phyloP scores from a whole-genome alignment of 2,113 vertebrate species.

The Podocnemis expansa region DNA sequence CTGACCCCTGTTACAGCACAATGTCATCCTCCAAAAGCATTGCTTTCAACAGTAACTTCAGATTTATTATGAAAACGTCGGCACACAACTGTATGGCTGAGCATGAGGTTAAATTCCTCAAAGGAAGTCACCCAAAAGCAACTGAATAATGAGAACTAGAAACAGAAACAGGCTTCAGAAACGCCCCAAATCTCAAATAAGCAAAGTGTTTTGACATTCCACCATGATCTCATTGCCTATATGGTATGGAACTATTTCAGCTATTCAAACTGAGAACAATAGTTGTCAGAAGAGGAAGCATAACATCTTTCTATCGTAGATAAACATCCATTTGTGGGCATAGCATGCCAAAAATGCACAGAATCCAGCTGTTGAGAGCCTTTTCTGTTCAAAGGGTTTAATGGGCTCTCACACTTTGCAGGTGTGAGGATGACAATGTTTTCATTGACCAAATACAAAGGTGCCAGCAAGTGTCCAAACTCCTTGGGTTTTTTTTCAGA shows the following conservation, averaged over 20 bases:
- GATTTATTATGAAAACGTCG: constrained; percentile 41
- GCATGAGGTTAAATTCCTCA: constrained; percentile 24
- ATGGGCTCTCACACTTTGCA: not conserved
- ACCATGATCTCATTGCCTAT: not conserved
- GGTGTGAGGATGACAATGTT: not conserved
- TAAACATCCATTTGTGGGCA: not conserved
- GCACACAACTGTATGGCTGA: not conserved
- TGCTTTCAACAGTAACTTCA: constrained; percentile 54
- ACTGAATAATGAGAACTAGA: constrained; percentile 2
- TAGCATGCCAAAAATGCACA: not conserved
- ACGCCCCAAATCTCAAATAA: not conserved
- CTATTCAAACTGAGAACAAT: not conserved
- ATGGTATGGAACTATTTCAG: constrained; percentile 28
- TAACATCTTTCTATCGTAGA: not conserved
- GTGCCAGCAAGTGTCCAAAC: not conserved
- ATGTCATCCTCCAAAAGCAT: constrained; percentile 54
- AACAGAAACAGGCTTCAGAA: constrained; percentile 48
- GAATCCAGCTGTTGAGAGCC: not conserved
- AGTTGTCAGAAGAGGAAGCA: not conserved
- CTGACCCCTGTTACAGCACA: too few relatives aligned
- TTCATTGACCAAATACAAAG: not conserved
- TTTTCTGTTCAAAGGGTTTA: constrained; percentile 2
- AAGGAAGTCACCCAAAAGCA: constrained; percentile 10
- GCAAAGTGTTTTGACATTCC: not conserved
- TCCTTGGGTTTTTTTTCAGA: not conserved